Evolutionary conservation across 2,113 vertebrate species (phyloP), one percentile per base, ranked within the genome.

Genomic region (Dolichallabes microphthalmus): DNA sequence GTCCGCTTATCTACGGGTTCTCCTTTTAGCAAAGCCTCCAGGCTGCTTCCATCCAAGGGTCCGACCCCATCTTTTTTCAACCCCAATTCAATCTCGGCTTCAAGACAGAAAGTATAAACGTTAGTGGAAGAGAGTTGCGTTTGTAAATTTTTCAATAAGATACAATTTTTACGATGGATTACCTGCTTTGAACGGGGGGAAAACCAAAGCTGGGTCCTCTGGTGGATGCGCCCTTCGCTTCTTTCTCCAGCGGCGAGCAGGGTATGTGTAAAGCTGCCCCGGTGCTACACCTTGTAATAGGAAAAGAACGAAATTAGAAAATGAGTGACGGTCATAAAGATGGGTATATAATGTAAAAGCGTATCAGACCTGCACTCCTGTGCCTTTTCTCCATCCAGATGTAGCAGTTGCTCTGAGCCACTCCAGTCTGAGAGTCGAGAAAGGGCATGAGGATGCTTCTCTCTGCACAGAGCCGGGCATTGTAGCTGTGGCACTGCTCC

Each of bases 331-430:
- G 10, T n/a, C 20, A 64, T 15, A n/a, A 4, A 64, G 19, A 82
- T 14, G 1, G 11, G 73, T 58, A 19, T 58, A 27, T 15, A 78
- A 52, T 11, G 15, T 32, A 3, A 32, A 30, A n/a, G 45, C 22
- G 30, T 20, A 58, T 35, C 2, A 71, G 85, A 98, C 97, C 98
- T 90, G 98, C 96, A 55, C 97, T 97, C 0, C 98, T 93, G 91
- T 98, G 97, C 73, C 98, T 94, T 88, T 99, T 99, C 86, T 99
- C 98, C 98, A 99, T 99, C 98, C 98, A 99, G 91, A 99, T 99
- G 86, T 99, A 99, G 91, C 98, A 99, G 93, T 99, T 99, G 89
- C 97, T 99, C 89, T 99, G 98, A 8, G 98, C 98, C 4, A 99
- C 98, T 0, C 98, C 97, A 0, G 98, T 99, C 92, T 99, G 98